Percentiles rank a stretch among this genome's conserved stretches.
These are phyloP conservation scores for Brachyopa scutellaris DNA, from an alignment of 2,888 invertebrate species.

Conservation along the genomic window DNA sequence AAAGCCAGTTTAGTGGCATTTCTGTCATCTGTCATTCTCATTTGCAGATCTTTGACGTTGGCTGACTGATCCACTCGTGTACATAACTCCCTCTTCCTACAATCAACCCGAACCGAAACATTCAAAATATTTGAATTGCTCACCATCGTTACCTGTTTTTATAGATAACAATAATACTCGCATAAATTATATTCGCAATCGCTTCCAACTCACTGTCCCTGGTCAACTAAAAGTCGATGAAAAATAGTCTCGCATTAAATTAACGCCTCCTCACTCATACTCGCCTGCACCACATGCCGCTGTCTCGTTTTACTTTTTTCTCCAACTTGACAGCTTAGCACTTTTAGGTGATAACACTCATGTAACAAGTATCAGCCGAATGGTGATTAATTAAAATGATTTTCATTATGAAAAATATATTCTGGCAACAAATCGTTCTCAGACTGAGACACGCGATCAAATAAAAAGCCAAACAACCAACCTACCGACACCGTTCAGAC, in stretches of 20 bases:
- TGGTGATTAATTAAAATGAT: conserved; percentile 70
- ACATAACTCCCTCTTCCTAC: too few relatives aligned
- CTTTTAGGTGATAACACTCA: conserved; percentile 68
- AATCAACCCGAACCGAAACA: too few relatives aligned
- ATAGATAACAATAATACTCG: too few relatives aligned
- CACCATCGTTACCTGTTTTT: too few relatives aligned
- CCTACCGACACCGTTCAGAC: conserved; percentile 37
- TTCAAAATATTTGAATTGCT: too few relatives aligned
- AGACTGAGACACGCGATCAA: conserved; percentile 66
- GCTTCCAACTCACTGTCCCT: not conserved
- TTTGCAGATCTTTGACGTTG: too few relatives aligned
- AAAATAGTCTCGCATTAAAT: conserved; percentile 13
- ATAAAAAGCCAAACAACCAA: conserved; percentile 29
- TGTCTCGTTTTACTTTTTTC: conserved; percentile 14
- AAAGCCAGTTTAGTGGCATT: too few relatives aligned
- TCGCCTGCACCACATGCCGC: not conserved
- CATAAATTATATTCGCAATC: too few relatives aligned
- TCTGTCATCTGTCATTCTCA: too few relatives aligned
- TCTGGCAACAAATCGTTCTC: conserved; percentile 62
- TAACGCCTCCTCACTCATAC: conserved; percentile 39
- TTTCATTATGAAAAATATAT: conserved; percentile 66
- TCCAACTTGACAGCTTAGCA: conserved; percentile 67
- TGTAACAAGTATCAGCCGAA: conserved; percentile 59
- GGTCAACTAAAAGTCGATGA: not conserved
- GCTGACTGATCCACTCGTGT: too few relatives aligned